Evolutionary conservation across 2,888 invertebrate genomes (phyloP), one percentile per base, ranked within the genome.

Genomic region (Malachius bipustulatus): DNA sequence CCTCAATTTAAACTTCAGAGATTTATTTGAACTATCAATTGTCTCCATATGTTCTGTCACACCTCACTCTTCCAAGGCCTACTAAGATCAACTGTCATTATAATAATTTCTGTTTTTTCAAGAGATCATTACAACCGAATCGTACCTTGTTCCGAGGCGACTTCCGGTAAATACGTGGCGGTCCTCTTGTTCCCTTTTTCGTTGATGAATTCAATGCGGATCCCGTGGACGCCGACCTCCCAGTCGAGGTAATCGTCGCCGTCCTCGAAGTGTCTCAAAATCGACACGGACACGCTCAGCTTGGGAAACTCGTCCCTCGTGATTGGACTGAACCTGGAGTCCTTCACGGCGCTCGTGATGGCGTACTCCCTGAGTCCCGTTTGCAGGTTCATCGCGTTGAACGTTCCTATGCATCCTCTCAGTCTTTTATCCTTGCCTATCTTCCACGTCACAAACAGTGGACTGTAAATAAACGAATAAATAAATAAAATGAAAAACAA

Each of bases 401-500:
- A 99, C 32, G 98, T 98, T 41, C 98, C 98, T 59, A 98, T 98
- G 67, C 98, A 98, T 33, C 98, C 98, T 46, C 98, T 77, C 42
- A 98, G 73, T 46, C 91, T 78, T 56, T 88, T 82, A 59, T 94
- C 94, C 59, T 87, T 82, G 34, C 97, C 98, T 59, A 91, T 90
- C 67, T 91, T 89, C 98, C 98, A 98, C 43, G 98, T 98, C 47
- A 98, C 98, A 71, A 98, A 98, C 58, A 98, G 71, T 36, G 98
- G 98, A 65, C 91, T 91, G 46, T 26, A 56, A 48, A n/a, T 14
- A 68, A 43, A 72, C 71, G 52, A 46, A 42, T 34, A 36, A 51
- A 54, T 42, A 49, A 45, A 41, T 35, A 27, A 12, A 28, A 37
- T 40, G 19, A 37, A 43, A 37, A 40, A 41, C 38, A 43, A 42